Evolutionary conservation across 2,888 invertebrate genomes (phyloP).

Genomic region (Eristalinus aeneus): DNA sequence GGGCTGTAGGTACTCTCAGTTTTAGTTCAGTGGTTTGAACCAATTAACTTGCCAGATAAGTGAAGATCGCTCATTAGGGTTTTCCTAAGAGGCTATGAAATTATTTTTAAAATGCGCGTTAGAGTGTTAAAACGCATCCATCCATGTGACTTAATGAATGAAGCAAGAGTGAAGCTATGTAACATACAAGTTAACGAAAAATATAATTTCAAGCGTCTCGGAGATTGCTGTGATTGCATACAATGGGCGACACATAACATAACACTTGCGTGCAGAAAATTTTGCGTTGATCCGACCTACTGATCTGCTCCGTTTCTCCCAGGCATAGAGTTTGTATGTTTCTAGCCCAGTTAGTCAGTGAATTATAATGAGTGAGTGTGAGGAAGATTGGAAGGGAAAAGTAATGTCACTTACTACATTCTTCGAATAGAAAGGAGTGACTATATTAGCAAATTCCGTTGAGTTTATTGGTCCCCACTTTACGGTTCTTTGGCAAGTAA

Average conservation of each 20-base stretch:
- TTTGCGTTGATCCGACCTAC: neutral
- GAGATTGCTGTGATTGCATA: neutral
- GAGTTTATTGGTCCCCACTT: no score
- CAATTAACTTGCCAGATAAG: neutral
- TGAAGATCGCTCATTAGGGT: neutral
- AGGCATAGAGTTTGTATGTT: neutral
- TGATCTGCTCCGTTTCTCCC: neutral
- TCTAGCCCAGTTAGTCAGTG: neutral
- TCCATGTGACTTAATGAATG: neutral
- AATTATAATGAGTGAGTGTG: neutral
- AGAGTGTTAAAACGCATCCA: neutral
- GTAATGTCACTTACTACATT: no score
- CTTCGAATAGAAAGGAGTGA: no score
- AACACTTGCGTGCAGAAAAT: neutral
- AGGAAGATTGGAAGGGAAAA: neutral
- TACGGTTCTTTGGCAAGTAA: no score
- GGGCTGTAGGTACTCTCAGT: neutral
- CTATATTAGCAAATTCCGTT: no score
- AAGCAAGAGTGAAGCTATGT: neutral
- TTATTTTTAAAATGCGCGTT: neutral
- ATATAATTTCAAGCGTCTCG: neutral
- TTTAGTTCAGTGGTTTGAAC: neutral
- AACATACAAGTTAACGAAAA: neutral
- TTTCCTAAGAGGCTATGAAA: neutral
- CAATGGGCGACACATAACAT: neutral